These are phyloP conservation scores for Aegypius monachus DNA, from an alignment of 2,113 vertebrate genomes.

Conservation along the genomic window DNA sequence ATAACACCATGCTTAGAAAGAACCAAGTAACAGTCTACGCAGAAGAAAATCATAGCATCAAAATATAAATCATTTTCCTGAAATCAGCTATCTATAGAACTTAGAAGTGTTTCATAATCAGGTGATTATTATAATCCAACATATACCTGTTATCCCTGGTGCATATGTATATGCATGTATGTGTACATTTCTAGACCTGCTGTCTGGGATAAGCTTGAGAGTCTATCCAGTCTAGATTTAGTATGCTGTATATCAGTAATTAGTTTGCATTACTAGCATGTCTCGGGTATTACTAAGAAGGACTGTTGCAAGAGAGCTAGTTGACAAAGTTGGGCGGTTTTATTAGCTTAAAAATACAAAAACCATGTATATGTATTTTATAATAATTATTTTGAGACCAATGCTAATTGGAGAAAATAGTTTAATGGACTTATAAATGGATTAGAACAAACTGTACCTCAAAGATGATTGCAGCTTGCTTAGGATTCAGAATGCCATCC, in stretches of 20 bases:
- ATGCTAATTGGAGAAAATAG: conserved; percentile 9
- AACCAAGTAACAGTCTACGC: not conserved
- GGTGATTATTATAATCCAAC: not conserved
- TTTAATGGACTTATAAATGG: conserved; percentile 64
- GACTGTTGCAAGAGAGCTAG: not conserved
- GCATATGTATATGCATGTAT: not conserved
- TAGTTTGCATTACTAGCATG: not conserved
- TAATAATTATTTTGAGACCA: conserved; percentile 29
- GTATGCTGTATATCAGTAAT: not conserved
- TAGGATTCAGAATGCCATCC: conserved; percentile 35
- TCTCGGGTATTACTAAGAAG: not conserved
- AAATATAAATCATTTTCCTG: not conserved
- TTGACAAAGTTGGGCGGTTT: not conserved
- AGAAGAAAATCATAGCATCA: not conserved
- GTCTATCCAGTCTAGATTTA: not conserved
- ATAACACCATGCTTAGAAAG: not conserved
- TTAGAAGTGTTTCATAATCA: not conserved
- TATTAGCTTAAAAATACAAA: not conserved
- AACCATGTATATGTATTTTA: not conserved
- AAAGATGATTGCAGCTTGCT: conserved; percentile 43
- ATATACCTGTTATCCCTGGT: not conserved
- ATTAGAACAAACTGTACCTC: conserved; percentile 28
- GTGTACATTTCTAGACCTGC: not conserved
- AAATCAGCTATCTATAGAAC: not conserved
- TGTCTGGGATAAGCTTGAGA: not conserved